phyloP scores from a whole-genome alignment of 2,888 invertebrate genomes.

The Ptychoptera albimana region DNA sequence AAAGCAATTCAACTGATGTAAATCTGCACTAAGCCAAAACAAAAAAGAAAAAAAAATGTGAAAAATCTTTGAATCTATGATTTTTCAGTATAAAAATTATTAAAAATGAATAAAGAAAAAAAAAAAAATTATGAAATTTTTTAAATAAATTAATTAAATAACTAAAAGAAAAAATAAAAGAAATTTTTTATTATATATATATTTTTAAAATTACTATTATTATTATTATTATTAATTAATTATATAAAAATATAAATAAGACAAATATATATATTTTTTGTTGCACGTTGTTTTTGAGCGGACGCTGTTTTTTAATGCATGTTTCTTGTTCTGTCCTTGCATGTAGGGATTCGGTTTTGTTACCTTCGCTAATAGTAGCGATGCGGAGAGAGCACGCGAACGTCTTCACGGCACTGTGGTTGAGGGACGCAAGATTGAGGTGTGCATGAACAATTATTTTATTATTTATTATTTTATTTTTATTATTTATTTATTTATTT shows the following conservation, averaged over 20 bases:
- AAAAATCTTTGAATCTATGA: too few species aligned
- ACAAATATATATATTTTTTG: slow-evolving; percentile 38
- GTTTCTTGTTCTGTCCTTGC: slow-evolving; percentile 84
- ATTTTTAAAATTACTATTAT: slow-evolving; percentile 29
- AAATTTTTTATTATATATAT: slow-evolving; percentile 9
- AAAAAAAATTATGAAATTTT: too few species aligned
- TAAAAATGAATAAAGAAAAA: too few species aligned
- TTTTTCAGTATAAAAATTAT: too few species aligned
- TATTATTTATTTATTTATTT: too few species aligned
- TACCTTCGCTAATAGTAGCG: slow-evolving; percentile 99
- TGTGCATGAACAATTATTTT: slow-evolving; percentile 65
- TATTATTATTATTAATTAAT: slow-evolving; percentile 5
- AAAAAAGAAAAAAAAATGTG: too few species aligned
- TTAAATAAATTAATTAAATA: not conserved
- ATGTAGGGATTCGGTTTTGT: slow-evolving; percentile 99
- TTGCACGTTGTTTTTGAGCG: slow-evolving; percentile 62
- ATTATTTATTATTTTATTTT: too few species aligned
- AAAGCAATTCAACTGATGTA: too few species aligned
- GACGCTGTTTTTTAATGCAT: slow-evolving; percentile 67
- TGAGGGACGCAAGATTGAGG: slow-evolving; percentile 99
- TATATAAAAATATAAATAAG: slow-evolving; percentile 2
- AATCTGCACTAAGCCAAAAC: too few species aligned
- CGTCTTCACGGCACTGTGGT: slow-evolving; percentile 99
- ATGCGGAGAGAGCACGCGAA: slow-evolving; percentile 99
- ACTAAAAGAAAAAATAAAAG: not conserved